Evolutionary conservation across 2,888 invertebrate species (phyloP), one percentile per base, ranked within the genome.

Genomic region (Julus scanicus): DNA sequence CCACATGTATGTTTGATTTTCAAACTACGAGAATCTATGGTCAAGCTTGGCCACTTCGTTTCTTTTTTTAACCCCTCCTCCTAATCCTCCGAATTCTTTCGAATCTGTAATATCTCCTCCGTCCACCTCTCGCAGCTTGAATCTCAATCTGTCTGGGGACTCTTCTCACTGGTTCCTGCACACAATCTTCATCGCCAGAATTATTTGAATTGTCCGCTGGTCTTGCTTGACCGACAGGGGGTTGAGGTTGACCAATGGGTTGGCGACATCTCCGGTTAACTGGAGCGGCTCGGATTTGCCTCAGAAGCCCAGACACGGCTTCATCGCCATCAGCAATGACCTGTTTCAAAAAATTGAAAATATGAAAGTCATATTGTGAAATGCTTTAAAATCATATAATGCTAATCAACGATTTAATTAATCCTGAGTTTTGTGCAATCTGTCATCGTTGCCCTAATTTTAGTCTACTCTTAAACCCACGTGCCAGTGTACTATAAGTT

Each of bases 281-380:
- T 1, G 80, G 80, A 80, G 80, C 80, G 15, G 80, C 80, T 80
- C 80, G 80, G 80, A 80, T 37, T 20, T 80, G 80, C 13, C 80
- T 29, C 29, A 80, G 80, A 80, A 80, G 29, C 80, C 13, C 80
- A 13, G 80, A 37, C 11, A 4, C 37, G 1, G 29, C 80, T 20
- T 80, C 13, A 29, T 80, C 4, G 29, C 13, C 80, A 80, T 11
- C 15, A 71, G 29, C 9, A 29, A n/a, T n/a, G 15, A 29, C 13
- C 80, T 80, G 37, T 80, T 11, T 71, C 9, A 71, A n/a, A 29
- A 71, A 20, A 9, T 71, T 11, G 20, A 2, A 80, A 80, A 37
- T 37, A 80, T 57, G 11, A 3, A 13, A 53, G n/a, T 57, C 57
- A 57, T 3, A 13, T 71, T 71, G 29, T 20, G 11, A 17, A 17